Base-by-base conservation (phyloP, 2,888 invertebrate genomes). In the Crepidodera aurea region DNA sequence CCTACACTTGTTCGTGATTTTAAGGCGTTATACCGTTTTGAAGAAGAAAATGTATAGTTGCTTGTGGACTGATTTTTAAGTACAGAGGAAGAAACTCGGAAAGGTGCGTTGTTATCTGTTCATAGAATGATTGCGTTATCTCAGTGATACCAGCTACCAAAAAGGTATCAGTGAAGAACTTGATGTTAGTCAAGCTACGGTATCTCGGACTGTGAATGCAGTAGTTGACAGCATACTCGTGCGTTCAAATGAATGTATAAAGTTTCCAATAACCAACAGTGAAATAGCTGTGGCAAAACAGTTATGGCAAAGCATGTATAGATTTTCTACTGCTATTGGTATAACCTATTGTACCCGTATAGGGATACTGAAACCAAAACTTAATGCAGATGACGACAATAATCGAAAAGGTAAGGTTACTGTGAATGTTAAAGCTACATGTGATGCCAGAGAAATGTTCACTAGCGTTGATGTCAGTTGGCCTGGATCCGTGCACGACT, bases 401-500 rank as follows among this genome's bases (percentile, higher is more conserved):
- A 34, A 34, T 6, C 34, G 34, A 13, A 34, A n/a, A 13, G 34
- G 13, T 4, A n/a, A 34, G 2, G 8, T 2, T 3, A 13, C 34
- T 4, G 6, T 32, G 2, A 32, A 32, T 10, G 32, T 32, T 2
- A 2, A 32, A 32, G 32, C 32, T 6, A 32, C 32, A 2, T 32
- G 34, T 13, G 13, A 34, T 13, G 34, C 34, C n/a, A n/a, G 6
- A 13, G 6, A 34, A 34, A 34, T 34, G 6, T 32, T 32, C 6
- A 34, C 34, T 4, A 34, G 34, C 12, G 6, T 34, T n/a, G 34
- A 34, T 10, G 12, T 34, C 2, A 34, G 34, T 34, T n/a, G 34
- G 34, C 13, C 13, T 2, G 13, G 34, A 13, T 34, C 34, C 4
- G 60, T 67, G 6, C 57, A 63, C 46, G 65, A 67, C 42, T 50